Conservation (phyloP, 2,113 vertebrate species). For the Herpetotheres cachinnans region DNA sequence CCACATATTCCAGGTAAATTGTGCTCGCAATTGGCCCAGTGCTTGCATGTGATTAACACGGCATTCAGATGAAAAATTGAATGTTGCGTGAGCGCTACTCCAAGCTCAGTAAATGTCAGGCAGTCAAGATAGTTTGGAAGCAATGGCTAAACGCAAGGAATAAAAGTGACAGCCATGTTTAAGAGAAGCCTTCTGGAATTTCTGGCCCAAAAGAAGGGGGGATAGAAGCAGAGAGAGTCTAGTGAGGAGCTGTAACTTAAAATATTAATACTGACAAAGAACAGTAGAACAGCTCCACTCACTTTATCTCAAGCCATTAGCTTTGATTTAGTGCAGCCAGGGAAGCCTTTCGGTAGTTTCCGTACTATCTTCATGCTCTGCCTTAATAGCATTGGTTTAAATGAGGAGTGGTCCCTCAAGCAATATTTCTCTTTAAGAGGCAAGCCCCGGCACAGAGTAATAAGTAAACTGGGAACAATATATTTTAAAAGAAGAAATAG, state of each 20-base stretch:
- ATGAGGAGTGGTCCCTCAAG: slow-evolving; percentile 67
- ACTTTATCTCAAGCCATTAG: slow-evolving; percentile 65
- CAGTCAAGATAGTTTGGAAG: slow-evolving; percentile 14
- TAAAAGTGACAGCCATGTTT: not conserved
- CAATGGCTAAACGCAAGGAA: not conserved
- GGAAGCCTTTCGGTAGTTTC: slow-evolving; percentile 59
- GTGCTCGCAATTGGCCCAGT: not conserved
- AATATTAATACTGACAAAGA: slow-evolving; percentile 72
- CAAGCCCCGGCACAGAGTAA: slow-evolving; percentile 50
- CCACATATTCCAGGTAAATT: slow-evolving; percentile 4
- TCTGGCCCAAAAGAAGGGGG: not conserved
- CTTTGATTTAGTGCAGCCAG: slow-evolving; percentile 69
- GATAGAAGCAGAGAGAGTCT: slow-evolving; percentile 10
- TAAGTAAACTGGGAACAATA: slow-evolving; percentile 65
- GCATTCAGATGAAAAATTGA: slow-evolving; percentile 39
- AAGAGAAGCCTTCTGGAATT: slow-evolving; percentile 36
- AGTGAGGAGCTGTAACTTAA: slow-evolving; percentile 53
- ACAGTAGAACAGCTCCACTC: slow-evolving; percentile 65
- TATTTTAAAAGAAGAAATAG: slow-evolving; percentile 61
- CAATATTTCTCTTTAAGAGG: slow-evolving; percentile 71
- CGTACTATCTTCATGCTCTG: slow-evolving; percentile 59
- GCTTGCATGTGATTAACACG: slow-evolving; percentile 31
- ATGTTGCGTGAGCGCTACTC: not conserved
- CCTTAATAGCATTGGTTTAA: slow-evolving; percentile 71
- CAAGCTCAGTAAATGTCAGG: slow-evolving; percentile 31